Evolutionary conservation across 2,888 invertebrate species (phyloP), one percentile per base, ranked within the genome.

Genomic region (Suillia variegata): DNA sequence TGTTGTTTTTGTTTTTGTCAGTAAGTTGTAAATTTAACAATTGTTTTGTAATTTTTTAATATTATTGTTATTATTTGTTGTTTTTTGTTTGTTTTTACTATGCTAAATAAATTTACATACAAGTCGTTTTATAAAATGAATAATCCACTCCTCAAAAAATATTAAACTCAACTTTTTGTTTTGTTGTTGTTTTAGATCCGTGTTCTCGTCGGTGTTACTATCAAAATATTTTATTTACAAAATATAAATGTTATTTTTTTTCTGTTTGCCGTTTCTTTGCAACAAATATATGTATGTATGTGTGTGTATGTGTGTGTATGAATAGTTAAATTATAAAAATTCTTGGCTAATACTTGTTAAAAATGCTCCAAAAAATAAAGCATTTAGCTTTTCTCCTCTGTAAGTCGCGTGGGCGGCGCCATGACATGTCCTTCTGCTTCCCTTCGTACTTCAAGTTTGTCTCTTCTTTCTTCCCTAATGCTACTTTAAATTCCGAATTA

Each of bases 321-420:
- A n/a, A n/a, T n/a, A n/a, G n/a, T n/a, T n/a, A n/a, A n/a, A n/a
- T n/a, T n/a, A n/a, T n/a, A 38, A 38, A 38, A 38, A 38, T 13
- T 38, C 38, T 38, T 38, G 38, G 38, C 38, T 38, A 38, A 38
- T 38, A 38, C 38, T 38, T 38, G 6, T n/a, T n/a, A 38, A 38
- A 38, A 38, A 38, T 38, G 38, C 38, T 38, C 38, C 38, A 38
- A 38, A 38, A 38, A 38, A 38, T 38, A 38, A 38, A 38, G n/a
- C 13, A 38, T 38, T n/a, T n/a, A 38, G 38, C 38, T 38, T 38
- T 38, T 26, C 10, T 26, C 4, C 38, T 38, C 38, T 38, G n/a
- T 38, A 4, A 4, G 38, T 10, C 38, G 6, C 6, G 6, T 31
- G 31, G 12, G 6, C 31, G 6, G 31, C 31, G 6, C 31, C 31